Base-by-base conservation (phyloP, 1,140 invertebrate genomes). In the Calliphora vicina region DNA sequence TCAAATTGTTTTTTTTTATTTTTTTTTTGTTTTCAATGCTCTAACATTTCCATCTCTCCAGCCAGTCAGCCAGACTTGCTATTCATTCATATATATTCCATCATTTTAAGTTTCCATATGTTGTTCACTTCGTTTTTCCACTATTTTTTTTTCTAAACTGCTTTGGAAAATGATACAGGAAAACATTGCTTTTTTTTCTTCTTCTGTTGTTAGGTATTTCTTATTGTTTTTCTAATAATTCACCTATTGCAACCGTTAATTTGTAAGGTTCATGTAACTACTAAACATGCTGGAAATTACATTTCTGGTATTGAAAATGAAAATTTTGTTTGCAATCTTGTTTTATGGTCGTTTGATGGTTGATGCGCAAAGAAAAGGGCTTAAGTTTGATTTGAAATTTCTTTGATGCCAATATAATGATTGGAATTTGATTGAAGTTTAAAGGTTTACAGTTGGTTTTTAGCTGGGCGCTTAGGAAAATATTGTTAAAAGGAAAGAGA, bases 211-310 rank as follows among this genome's bases (percentile, higher is more conserved):
- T 67, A 12, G 5, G 50, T 57, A 10, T 67, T 67, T 67, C n/a
- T 6, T 67, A 67, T 67, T 67, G 61, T 25, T 67, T 67, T 67
- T 67, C 74, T 78, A 78, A 43, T 78, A 78, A 78, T 78, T 42
- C 74, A 78, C n/a, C 74, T 10, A 43, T 78, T 78, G 42, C 35
- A 78, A 78, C 74, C 74, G 74, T 78, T 78, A 78, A 78, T 78
- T 78, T 78, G 74, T 43, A 43, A 78, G 42, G 74, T 78, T 78
- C 74, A 78, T 78, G n/a, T 78, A 78, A 78, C 74, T 35, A 57
- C n/a, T 50, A 45, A 23, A 20, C 61, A 67, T 23, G 61, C 5
- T 67, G n/a, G 61, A 67, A 61, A 23, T 67, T 23, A 67, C 6
- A 67, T 67, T 67, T 20, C 23, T 67, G 61, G n/a, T 67, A 67